These are phyloP conservation scores for Platynereis dumerilii DNA, from an alignment of 2,888 invertebrate species.

Conservation along the genomic window DNA sequence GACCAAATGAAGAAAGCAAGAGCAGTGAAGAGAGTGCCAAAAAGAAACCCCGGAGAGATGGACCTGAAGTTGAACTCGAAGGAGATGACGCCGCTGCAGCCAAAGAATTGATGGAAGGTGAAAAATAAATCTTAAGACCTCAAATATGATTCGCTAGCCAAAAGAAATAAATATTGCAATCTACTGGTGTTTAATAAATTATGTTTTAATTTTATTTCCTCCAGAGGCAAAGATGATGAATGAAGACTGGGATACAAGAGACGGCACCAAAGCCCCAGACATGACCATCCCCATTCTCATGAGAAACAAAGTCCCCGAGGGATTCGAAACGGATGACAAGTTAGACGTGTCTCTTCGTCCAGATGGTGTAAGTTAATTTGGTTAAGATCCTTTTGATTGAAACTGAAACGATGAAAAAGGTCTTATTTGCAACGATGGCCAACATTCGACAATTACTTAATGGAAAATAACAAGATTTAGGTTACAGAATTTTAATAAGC, in stretches of 20 bases:
- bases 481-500: no score
- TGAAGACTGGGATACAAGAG: slow-evolving; percentile 44
- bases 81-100: slow-evolving; percentile 45
- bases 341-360: slow-evolving; percentile 64
- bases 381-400: not conserved
- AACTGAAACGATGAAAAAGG: not conserved
- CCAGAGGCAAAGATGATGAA: slow-evolving; percentile 39
- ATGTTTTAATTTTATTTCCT: not conserved
- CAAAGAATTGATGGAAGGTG: slow-evolving; percentile 50
- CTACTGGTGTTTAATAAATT: not conserved
- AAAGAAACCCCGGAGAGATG: slow-evolving; percentile 2
- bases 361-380: slow-evolving; percentile 56
- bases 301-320: slow-evolving; percentile 65
- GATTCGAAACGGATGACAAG: slow-evolving; percentile 65
- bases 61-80: slow-evolving; percentile 24
- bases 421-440: not conserved
- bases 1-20: slow-evolving; percentile 23
- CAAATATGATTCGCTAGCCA: slow-evolving; percentile 31
- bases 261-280: slow-evolving; percentile 32
- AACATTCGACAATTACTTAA: not conserved
- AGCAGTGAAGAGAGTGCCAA: slow-evolving; percentile 26
- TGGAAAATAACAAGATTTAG: no score
- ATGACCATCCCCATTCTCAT: slow-evolving; percentile 62
- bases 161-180: not conserved
- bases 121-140: not conserved